Conservation (phyloP, 2,888 invertebrate species). For the Nemoura dubitans region DNA sequence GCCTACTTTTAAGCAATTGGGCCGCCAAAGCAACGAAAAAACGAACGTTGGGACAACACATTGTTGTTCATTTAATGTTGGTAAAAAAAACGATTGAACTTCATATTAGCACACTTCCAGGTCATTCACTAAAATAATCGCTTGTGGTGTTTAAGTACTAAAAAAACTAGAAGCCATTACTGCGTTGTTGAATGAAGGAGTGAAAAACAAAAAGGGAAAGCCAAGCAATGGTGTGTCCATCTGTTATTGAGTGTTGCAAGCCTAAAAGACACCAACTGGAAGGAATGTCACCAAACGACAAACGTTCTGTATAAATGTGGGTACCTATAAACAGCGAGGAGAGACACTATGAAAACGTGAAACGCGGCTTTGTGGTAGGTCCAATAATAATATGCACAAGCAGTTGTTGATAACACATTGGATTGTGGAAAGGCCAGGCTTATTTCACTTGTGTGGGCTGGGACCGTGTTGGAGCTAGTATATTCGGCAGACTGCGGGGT, state of each 20-base stretch:
- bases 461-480: background rate
- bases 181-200: background rate
- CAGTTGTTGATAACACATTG: background rate
- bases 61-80: no score
- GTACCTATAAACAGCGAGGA: background rate
- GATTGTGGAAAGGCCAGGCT: background rate
- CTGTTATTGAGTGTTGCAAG: background rate
- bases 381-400: background rate
- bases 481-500: background rate
- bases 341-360: background rate
- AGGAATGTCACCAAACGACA: conserved; percentile 12
- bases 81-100: no score
- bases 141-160: no score
- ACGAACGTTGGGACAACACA: no score
- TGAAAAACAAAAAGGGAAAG: background rate
- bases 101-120: no score
- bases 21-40: no score
- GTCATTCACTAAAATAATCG: no score
- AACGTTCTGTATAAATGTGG: background rate
- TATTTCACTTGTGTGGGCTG: background rate
- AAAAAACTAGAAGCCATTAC: no score
- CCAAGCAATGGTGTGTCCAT: background rate
- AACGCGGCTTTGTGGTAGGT: background rate
- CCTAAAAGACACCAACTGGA: background rate
- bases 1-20: no score